Evolutionary conservation across 2,113 vertebrate species (phyloP), one percentile per base, ranked within the genome.

Genomic region (Psittacus erithacus): DNA sequence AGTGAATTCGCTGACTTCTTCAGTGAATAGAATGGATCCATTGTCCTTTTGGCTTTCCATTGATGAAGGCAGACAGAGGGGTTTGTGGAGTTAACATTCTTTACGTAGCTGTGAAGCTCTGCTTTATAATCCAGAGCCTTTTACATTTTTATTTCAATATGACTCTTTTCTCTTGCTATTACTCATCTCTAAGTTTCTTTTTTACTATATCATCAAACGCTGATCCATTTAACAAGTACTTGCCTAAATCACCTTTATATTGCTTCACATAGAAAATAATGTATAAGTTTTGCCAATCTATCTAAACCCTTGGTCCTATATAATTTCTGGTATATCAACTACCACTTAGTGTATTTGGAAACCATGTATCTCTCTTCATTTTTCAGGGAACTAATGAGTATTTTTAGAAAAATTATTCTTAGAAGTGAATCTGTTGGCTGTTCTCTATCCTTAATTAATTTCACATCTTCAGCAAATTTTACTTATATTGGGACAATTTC

Each of bases 361-460:
- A 63, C 60, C 47, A 70, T 65, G 47, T 69, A 29, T 89, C 68
- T 94, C 10, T 1, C 76, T 92, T 86, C 35, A 73, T 87, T 92
- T 96, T 91, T 91, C 86, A 89, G 62, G 60, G 41, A 63, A 85
- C 53, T 87, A 82, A 79, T 89, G 63, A 86, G 14, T 80, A 86
- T 91, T 96, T 97, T 94, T 88, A 92, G 92, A 92, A 82, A 60
- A 93, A 91, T 17, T 94, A 90, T 96, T 95, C 83, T 90, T 88
- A 91, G 90, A 68, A 91, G 52, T 25, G 0, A 91, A 71, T 90
- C 77, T 91, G 79, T 95, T 92, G 80, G 62, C 93, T 92, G 55
- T 94, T 96, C 88, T 71, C 25, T 85, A 41, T 46, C 65, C 38
- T 33, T 81, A 88, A 95, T 95, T 94, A 92, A 79, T 93, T 92